These are phyloP conservation scores for Exephanes ischioxanthus DNA, from an alignment of 2,888 invertebrate genomes.

Conservation along the genomic window DNA sequence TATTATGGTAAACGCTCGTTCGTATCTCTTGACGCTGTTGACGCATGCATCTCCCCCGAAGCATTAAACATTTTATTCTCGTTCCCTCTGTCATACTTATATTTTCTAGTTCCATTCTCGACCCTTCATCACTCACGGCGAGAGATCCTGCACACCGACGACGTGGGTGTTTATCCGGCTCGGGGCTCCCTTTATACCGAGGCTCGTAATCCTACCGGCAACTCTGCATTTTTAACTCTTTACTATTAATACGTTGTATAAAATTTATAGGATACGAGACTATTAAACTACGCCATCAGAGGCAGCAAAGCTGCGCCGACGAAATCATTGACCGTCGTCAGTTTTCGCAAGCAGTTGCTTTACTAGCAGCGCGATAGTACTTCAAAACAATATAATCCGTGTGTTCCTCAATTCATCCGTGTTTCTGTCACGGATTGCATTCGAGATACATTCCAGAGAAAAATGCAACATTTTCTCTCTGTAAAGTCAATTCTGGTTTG, in stretches of 20 bases:
- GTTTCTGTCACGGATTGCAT: too few species aligned
- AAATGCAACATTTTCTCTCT: too few species aligned
- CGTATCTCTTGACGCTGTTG: not conserved
- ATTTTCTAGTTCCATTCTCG: not conserved
- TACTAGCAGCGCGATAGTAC: too few species aligned
- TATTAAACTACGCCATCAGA: too few species aligned
- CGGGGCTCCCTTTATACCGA: not conserved
- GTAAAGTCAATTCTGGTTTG: too few species aligned
- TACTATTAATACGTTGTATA: not conserved
- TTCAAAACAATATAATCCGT: too few species aligned
- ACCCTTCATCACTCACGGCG: slow-evolving; percentile 14
- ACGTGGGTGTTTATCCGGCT: slow-evolving; percentile 32
- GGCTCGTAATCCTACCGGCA: slow-evolving; percentile 14
- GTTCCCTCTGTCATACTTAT: not conserved
- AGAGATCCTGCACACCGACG: not conserved
- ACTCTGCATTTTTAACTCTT: not conserved
- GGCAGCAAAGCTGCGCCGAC: too few species aligned
- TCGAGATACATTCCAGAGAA: too few species aligned
- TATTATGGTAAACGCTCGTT: not conserved
- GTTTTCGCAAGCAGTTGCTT: too few species aligned
- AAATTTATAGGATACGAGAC: too few species aligned
- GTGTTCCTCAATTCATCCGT: too few species aligned
- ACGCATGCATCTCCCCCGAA: slow-evolving; percentile 8
- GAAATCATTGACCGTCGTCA: too few species aligned
- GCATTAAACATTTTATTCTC: slow-evolving; percentile 14